phyloP scores from a whole-genome alignment of 1,140 invertebrate species.

The Pseudomyrmex cubaensis region DNA sequence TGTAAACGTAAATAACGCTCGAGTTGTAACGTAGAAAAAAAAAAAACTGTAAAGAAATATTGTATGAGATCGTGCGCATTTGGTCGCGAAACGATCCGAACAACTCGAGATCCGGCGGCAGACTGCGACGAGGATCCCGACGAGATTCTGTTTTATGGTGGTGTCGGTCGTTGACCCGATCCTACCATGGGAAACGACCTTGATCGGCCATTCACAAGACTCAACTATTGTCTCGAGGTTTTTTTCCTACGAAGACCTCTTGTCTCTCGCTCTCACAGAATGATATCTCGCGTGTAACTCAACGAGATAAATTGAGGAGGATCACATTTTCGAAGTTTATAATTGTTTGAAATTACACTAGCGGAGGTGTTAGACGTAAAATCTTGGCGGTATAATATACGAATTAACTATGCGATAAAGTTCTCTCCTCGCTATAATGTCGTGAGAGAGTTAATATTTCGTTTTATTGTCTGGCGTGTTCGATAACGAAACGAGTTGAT shows the following conservation, averaged over 20 bases:
- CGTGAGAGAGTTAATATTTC: not conserved
- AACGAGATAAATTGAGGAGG: too few relatives aligned
- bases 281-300: not conserved
- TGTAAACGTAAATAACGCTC: too few relatives aligned
- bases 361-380: too few relatives aligned
- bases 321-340: too few relatives aligned
- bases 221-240: constrained; percentile 25
- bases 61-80: not conserved
- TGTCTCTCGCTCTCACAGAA: not conserved
- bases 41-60: too few relatives aligned
- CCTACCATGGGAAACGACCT: constrained; percentile 55
- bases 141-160: constrained; percentile 55
- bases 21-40: too few relatives aligned
- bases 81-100: constrained; percentile 1
- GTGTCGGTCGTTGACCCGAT: constrained; percentile 16
- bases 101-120: constrained; percentile 4
- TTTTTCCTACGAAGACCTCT: constrained; percentile 22
- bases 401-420: too few relatives aligned
- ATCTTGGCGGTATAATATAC: too few relatives aligned
- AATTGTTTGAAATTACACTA: not conserved
- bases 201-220: constrained; percentile 30
- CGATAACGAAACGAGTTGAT: too few relatives aligned
- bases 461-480: too few relatives aligned
- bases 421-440: not conserved
- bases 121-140: constrained; percentile 34